Conservation (phyloP, 2,888 invertebrate genomes). For the Proisotoma minuta region DNA sequence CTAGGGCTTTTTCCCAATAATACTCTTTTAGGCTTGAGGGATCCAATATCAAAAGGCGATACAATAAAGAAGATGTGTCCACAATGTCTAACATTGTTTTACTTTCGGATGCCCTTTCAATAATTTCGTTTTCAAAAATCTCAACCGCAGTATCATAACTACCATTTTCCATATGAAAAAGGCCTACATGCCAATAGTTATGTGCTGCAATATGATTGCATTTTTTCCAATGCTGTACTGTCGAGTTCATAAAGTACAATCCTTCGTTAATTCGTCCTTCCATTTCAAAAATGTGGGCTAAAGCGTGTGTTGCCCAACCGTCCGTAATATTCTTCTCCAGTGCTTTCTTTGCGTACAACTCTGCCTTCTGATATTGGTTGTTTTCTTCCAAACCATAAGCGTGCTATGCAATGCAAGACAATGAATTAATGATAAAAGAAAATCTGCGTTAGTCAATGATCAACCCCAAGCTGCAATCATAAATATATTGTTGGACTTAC, state of each 20-base stretch:
- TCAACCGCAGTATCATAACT: conserved; percentile 13
- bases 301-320: conserved; percentile 21
- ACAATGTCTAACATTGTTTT: conserved; percentile 13
- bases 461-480: too few relatives aligned
- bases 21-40: neutral
- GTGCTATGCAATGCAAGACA: too few relatives aligned
- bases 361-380: conserved; percentile 19
- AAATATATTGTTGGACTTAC: too few relatives aligned
- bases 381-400: conserved; percentile 25
- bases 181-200: conserved; percentile 22
- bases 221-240: conserved; percentile 17
- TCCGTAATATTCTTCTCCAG: conserved; percentile 15
- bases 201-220: conserved; percentile 19
- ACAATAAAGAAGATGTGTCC: conserved; percentile 15
- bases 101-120: neutral
- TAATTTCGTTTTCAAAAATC: conserved; percentile 17
- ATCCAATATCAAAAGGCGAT: conserved; percentile 9
- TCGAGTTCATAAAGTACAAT: conserved; percentile 9
- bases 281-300: conserved; percentile 26
- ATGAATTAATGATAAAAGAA: too few relatives aligned
- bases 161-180: conserved; percentile 20
- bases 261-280: conserved; percentile 14
- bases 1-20: conserved; percentile 5
- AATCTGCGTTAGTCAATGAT: too few relatives aligned
- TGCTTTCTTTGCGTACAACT: conserved; percentile 11